These are phyloP conservation scores for Mimas tiliae DNA, from an alignment of 2,888 invertebrate genomes.

Conservation along the genomic window DNA sequence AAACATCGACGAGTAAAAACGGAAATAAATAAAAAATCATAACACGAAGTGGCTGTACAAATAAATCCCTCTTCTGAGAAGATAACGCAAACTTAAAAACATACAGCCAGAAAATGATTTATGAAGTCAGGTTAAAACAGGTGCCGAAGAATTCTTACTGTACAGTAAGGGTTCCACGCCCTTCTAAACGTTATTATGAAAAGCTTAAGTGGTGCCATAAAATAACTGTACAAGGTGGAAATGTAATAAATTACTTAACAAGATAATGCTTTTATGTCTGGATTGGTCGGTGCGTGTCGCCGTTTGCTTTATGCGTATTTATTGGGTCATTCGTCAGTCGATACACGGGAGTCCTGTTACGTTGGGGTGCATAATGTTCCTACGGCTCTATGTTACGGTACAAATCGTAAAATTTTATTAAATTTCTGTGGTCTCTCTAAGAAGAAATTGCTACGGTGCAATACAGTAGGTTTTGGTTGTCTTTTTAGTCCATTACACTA, in stretches of 20 bases:
- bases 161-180: slow-evolving; percentile 71
- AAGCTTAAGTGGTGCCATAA: slow-evolving; percentile 80
- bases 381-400: slow-evolving; percentile 54
- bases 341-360: slow-evolving; percentile 76
- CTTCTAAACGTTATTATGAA: slow-evolving; percentile 76
- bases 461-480: too few relatives aligned
- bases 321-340: slow-evolving; percentile 82
- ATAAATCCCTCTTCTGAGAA: slow-evolving; percentile 43
- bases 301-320: slow-evolving; percentile 80
- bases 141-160: slow-evolving; percentile 67
- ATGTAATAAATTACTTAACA: slow-evolving; percentile 84
- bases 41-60: slow-evolving; percentile 36
- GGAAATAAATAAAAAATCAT: not conserved
- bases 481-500: too few relatives aligned
- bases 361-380: slow-evolving; percentile 79
- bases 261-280: slow-evolving; percentile 82
- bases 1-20: not conserved
- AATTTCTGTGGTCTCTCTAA: not conserved
- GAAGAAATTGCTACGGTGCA: too few relatives aligned
- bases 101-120: slow-evolving; percentile 53
- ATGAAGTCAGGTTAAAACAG: slow-evolving; percentile 65
- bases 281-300: slow-evolving; percentile 82
- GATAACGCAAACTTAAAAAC: slow-evolving; percentile 43
- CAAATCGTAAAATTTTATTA: slow-evolving; percentile 70
- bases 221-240: slow-evolving; percentile 79